Base-by-base conservation (phyloP, 2,797 vertebrate species). In the Esox lucius region DNA sequence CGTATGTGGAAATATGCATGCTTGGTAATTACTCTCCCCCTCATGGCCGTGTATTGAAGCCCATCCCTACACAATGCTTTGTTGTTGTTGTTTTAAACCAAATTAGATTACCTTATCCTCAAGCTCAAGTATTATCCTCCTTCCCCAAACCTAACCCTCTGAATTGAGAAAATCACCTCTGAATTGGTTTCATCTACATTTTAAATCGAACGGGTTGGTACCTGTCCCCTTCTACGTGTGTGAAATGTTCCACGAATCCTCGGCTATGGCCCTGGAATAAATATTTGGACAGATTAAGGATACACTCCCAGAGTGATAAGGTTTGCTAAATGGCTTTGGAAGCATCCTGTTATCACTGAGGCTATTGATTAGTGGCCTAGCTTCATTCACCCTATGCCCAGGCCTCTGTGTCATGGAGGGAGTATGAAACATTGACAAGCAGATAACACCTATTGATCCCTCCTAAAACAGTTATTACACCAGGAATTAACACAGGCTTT, bases 391-490 rank as follows among this genome's bases (percentile, higher is more conserved):
- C 2, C 2, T 2, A 35, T 49, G 72, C 42, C 56, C 62, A 11
- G 62, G 62, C 62, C 62, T 33, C 28, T 17, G 62, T 65, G 26
- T 89, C 81, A 75, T 81, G 88, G 91, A 87, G 90, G 88, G 87
- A 91, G 85, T 88, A 89, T 84, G 80, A 91, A 89, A 90, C 93
- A 94, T 92, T 86, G 90, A 90, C 91, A 90, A 65, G 83, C 80
- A 92, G 88, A 94, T 94, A 94, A 93, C 87, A 79, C 78, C n/a
- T 91, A 94, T 93, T 90, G 91, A 94, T 92, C 90, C 78, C 65
- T 83, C 75, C 77, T 22, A 84, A 86, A 92, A 91, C 78, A 84
- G 81, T 91, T 86, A 92, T 92, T 84, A 84, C 83, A 85, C 76
- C 79, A 72, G 35, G 79, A 71, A 72, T 85, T 78, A 84, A 35